Evolutionary conservation across 2,888 invertebrate species (phyloP), one percentile per base, ranked within the genome.

Genomic region (Xestobium rufovillosum): DNA sequence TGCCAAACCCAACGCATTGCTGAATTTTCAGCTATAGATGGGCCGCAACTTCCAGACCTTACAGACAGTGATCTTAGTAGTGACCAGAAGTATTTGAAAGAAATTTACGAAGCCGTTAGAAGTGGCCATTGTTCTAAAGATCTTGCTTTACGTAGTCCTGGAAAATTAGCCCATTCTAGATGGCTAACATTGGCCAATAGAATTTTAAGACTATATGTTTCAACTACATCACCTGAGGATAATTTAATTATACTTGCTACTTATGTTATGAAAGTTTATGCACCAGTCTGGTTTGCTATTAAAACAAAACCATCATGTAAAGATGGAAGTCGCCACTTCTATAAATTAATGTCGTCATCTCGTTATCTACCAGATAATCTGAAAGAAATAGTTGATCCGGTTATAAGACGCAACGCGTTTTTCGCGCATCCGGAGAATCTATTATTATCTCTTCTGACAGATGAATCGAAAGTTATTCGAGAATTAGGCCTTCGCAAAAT

Each of bases 1-100:
- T 48, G 49, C 36, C 41, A 47, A 14, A 30, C 29, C 34, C 1
- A 17, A 39, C 11, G 14, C 10, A 4, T 25, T 30, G 31, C 25
- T 23, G 31, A 14, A 28, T n/a, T 19, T 32, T 3, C 28, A 1
- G 2, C 31, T 6, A 6, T 19, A 25, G 29, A 17, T 31, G 36
- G 19, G 28, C 9, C 27, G 17, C 17, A 36, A 31, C 15, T 35
- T 25, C n/a, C n/a, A n/a, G n/a, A n/a, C n/a, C 6, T 19, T 19
- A 19, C 6, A 6, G 28, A 16, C 31, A 3, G n/a, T 3, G 30
- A 19, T 10, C 11, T 36, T 15, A 34, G 26, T 19, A 38, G 34
- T 8, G 34, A 36, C 35, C 25, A 38, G 14, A 38, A 38, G 26
- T 38, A 36, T 16, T 27, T 38, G 12, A 19, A 37, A 25, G 37